phyloP scores from a whole-genome alignment of 2,113 vertebrate genomes.

The Geothlypis trichas region DNA sequence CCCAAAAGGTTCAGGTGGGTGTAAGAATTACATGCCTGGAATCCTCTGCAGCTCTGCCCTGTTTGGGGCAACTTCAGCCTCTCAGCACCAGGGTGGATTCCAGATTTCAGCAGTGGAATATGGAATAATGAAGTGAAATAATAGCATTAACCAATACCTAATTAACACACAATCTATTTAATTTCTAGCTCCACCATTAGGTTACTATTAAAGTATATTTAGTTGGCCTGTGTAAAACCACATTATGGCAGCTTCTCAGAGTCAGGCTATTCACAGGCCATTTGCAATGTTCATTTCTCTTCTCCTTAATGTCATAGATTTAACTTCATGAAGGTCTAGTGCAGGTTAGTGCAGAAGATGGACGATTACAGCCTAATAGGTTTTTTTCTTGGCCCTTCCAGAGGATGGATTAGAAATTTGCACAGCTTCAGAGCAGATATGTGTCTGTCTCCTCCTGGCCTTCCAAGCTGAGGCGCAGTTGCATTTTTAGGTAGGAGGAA shows the following conservation, averaged over 20 bases:
- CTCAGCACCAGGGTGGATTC: neutral
- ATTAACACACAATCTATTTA: conserved; percentile 68
- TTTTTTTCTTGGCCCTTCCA: neutral
- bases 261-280: conserved; percentile 64
- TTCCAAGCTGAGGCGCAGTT: neutral
- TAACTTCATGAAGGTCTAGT: conserved; percentile 46
- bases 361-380: conserved; percentile 24
- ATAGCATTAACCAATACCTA: conserved; percentile 64
- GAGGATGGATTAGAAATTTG: neutral
- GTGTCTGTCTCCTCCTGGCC: neutral
- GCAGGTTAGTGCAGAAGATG: conserved; percentile 42
- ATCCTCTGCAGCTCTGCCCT: neutral
- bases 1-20: neutral
- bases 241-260: conserved; percentile 60
- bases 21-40: neutral
- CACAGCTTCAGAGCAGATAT: neutral
- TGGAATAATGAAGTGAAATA: conserved; percentile 68
- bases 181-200: conserved; percentile 56
- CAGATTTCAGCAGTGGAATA: neutral
- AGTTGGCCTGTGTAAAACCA: conserved; percentile 16
- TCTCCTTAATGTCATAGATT: conserved; percentile 59
- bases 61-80: neutral
- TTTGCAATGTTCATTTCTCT: conserved; percentile 64
- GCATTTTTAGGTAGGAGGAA: neutral
- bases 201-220: conserved; percentile 59